A percentile compares a stretch with the other conserved stretches of the same genome.
Conservation (phyloP, 2,113 vertebrate species). For the Cyprinodon brontotheroides region DNA sequence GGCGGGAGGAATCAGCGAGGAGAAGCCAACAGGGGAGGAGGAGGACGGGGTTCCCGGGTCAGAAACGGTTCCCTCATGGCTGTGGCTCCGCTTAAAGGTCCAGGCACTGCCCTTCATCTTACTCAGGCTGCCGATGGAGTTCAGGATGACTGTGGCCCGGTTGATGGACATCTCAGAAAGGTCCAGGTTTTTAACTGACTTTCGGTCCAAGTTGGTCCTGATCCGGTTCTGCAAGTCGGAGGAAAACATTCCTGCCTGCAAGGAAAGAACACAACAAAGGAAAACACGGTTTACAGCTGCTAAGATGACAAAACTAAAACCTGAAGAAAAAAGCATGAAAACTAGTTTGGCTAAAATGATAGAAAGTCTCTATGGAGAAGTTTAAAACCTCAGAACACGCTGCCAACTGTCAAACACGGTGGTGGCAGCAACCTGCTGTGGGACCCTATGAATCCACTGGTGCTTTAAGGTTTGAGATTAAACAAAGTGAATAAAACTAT, state of each 20-base stretch:
- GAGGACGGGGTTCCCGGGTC: constrained; percentile 62
- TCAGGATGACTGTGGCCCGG: constrained; percentile 88
- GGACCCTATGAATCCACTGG: neutral
- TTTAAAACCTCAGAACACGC: neutral
- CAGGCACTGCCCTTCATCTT: constrained; percentile 85
- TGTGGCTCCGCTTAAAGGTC: constrained; percentile 78
- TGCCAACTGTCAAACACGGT: neutral
- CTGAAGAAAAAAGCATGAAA: too few relatives aligned
- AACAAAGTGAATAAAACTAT: too few relatives aligned
- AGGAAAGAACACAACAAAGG: neutral
- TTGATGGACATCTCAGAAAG: constrained; percentile 77
- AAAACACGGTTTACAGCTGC: neutral
- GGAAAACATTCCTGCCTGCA: constrained; percentile 77
- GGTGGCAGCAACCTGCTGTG: neutral
- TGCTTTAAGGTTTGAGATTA: too few relatives aligned
- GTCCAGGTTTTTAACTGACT: constrained; percentile 66
- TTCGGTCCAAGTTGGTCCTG: constrained; percentile 73
- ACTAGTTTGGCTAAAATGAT: neutral
- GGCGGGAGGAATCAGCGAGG: constrained; percentile 63
- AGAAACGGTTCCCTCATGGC: constrained; percentile 53
- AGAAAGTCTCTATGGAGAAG: neutral
- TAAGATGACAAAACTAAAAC: neutral
- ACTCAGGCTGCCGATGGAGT: constrained; percentile 92
- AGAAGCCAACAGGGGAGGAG: constrained; percentile 31
- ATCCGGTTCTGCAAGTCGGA: constrained; percentile 77